Base-by-base conservation (phyloP, 2,888 invertebrate species). In the Andrena flavipes region DNA sequence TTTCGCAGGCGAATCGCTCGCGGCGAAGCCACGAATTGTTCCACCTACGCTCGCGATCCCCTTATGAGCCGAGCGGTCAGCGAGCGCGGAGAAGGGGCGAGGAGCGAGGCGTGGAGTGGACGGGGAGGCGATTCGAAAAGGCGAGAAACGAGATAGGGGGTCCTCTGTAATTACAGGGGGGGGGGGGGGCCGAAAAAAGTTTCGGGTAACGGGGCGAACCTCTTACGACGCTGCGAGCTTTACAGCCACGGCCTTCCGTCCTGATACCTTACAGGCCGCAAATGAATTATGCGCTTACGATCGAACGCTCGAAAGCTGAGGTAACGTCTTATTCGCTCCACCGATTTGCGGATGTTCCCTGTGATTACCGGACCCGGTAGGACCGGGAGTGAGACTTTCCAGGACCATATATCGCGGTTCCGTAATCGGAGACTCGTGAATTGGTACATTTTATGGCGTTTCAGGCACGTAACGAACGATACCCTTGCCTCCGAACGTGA, bases 321-420 rank as follows among this genome's bases (percentile, higher is more conserved):
- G 67, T 87, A 87, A 86, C 87, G 75, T 86, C 86, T 86, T 77
- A 85, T 56, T 86, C 75, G 62, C 60, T 59, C 60, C 74, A 54
- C 23, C 62, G 71, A 65, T 67, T 65, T 56, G 65, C 62, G 29
- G 49, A 59, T 60, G 68, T 63, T 68, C 78, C 75, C 78, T 69
- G 73, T 87, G 87, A 85, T 87, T 82, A 86, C 68, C 81, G 59
- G 42, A 26, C 54, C 75, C 77, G 78, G 73, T 64, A 71, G 73
- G 33, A 67, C 49, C 70, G 26, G 71, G 48, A 82, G 82, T 59
- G 56, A 70, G 72, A 83, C 69, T 76, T 63, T 82, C 83, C 64
- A 80, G 42, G 62, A n/a, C 48, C 72, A 54, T 80, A 72, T 67
- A 80, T 71, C 67, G 80, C 60, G 60, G 65, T 48, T 71, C 80